Conservation (phyloP, 2,888 invertebrate genomes). For the Eulithis testata region DNA sequence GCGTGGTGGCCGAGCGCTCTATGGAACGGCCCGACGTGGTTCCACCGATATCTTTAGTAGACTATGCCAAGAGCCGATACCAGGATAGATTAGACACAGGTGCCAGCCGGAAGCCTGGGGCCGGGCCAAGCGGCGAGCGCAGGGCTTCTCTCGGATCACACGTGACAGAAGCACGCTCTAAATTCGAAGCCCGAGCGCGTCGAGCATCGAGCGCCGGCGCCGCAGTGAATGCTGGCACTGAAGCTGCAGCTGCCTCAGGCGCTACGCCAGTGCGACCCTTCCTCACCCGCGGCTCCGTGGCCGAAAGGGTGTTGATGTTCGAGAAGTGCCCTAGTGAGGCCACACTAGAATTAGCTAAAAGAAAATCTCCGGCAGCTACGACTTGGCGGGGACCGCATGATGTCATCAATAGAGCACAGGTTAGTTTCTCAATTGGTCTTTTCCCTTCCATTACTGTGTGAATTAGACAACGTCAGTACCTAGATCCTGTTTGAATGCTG, state of each 20-base stretch:
- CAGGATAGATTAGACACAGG: slow-evolving; percentile 84
- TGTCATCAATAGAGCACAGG: slow-evolving; percentile 84
- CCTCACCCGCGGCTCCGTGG: slow-evolving; percentile 94
- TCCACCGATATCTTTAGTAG: slow-evolving; percentile 84
- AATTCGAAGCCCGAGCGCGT: slow-evolving; percentile 80
- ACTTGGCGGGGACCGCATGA: slow-evolving; percentile 84
- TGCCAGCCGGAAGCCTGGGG: slow-evolving; percentile 73
- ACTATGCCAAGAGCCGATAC: slow-evolving; percentile 87
- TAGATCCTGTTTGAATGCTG: slow-evolving; percentile 28
- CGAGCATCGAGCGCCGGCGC: slow-evolving; percentile 77
- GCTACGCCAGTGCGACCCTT: slow-evolving; percentile 90
- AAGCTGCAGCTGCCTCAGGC: slow-evolving; percentile 63
- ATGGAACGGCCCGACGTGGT: slow-evolving; percentile 79
- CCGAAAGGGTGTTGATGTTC: slow-evolving; percentile 95
- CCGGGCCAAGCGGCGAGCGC: slow-evolving; percentile 75
- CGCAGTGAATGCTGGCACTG: slow-evolving; percentile 77
- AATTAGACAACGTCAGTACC: slow-evolving; percentile 5
- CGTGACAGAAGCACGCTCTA: slow-evolving; percentile 80
- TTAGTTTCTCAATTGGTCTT: slow-evolving; percentile 44
- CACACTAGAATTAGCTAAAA: slow-evolving; percentile 86
- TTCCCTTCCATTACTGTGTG: slow-evolving; percentile 16
- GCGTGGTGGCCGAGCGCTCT: slow-evolving; percentile 76
- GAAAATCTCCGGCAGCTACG: slow-evolving; percentile 83
- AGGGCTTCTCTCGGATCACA: slow-evolving; percentile 78
- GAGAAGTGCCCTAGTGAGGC: slow-evolving; percentile 94